Percentiles rank a stretch among this genome's conserved stretches.
These are phyloP conservation scores for Amphipyra tragopoginis DNA, from an alignment of 2,888 invertebrate species.

Conservation along the genomic window DNA sequence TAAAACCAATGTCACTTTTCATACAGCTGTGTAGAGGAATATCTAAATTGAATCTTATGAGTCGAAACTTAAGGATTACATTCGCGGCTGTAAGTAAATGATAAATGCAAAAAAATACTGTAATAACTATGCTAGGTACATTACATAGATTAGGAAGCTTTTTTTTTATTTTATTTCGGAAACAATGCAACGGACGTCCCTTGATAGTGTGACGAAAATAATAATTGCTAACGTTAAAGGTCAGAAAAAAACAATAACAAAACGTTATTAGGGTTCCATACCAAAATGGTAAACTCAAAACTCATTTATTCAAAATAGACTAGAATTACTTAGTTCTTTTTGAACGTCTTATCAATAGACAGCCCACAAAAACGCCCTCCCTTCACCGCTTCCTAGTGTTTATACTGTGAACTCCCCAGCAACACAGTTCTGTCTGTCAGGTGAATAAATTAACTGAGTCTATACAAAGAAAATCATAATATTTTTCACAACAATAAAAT, in stretches of 20 bases:
- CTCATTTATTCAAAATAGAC: no score
- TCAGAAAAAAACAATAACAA: background rate
- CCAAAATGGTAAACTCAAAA: no score
- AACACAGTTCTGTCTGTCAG: no score
- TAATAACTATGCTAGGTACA: background rate
- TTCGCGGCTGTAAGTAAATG: background rate
- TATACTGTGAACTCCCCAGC: no score
- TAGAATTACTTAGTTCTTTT: no score
- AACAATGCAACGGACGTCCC: slow-evolving; percentile 31
- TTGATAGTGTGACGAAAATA: slow-evolving; percentile 14
- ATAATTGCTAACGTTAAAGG: slow-evolving; percentile 3
- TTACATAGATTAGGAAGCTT: background rate
- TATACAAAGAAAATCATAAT: no score
- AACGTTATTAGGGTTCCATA: no score
- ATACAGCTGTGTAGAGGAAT: background rate
- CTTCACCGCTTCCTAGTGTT: no score
- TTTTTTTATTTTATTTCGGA: slow-evolving; percentile 6
- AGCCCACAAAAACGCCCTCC: no score
- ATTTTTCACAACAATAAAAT: no score
- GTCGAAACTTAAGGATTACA: background rate
- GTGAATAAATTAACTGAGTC: no score
- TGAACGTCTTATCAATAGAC: no score
- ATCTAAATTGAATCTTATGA: background rate
- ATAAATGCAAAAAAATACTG: background rate
- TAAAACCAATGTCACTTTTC: background rate